Conservation (phyloP, 2,888 invertebrate species). For the Spilarctia lutea region DNA sequence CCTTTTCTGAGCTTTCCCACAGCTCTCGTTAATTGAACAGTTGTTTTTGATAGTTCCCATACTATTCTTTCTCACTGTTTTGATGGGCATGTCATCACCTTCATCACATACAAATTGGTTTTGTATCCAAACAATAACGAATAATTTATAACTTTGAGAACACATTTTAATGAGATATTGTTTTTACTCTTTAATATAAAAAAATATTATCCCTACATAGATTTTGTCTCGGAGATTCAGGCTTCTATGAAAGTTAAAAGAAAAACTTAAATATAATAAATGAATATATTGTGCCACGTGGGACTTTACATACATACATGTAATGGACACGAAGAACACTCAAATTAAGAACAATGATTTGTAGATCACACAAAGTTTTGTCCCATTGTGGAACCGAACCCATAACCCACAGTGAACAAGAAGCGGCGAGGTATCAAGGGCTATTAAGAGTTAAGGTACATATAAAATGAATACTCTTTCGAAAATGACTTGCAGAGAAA, state of each 20-base stretch:
- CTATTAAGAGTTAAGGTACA: not conserved
- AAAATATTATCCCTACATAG: not conserved
- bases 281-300: too few relatives aligned
- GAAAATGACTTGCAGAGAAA: not conserved
- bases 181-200: not conserved
- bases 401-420: too few relatives aligned
- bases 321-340: too few relatives aligned
- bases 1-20: conserved; percentile 46
- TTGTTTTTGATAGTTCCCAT: conserved; percentile 24
- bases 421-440: too few relatives aligned
- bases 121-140: not conserved
- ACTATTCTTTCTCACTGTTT: conserved; percentile 8
- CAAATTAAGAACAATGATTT: too few relatives aligned
- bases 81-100: conserved; percentile 15
- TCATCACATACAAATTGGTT: conserved; percentile 18
- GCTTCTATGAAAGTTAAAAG: not conserved
- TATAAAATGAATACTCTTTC: not conserved
- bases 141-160: not conserved
- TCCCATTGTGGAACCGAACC: too few relatives aligned
- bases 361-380: too few relatives aligned
- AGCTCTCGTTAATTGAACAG: conserved; percentile 14
- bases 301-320: too few relatives aligned
- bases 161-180: not conserved
- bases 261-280: too few relatives aligned
- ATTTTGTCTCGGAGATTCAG: not conserved